Base-by-base conservation (phyloP, 2,888 invertebrate species). In the Litoditis marina region DNA sequence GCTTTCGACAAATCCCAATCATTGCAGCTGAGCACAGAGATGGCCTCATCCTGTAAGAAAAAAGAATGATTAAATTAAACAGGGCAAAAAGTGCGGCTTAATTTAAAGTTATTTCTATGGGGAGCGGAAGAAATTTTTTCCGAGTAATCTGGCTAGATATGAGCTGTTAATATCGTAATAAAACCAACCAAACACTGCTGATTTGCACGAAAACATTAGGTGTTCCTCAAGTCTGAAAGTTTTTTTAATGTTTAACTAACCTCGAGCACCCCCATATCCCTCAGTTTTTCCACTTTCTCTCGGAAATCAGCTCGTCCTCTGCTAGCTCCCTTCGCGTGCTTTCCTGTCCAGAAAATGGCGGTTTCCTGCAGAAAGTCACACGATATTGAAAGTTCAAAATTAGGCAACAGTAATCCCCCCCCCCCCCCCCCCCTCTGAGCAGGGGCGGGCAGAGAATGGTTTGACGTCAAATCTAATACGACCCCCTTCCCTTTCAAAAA, bases 331-430 rank as follows among this genome's bases (percentile, higher is more conserved):
- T 83, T 91, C 22, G 95, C 98, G 85, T 94, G 96, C 19, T 89
- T 88, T 83, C 90, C 90, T 63, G 95, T 92, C 98, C 98, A 98
- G 86, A 94, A 93, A 82, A 88, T 88, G 31, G 98, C 98, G 28
- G 98, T 99, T 81, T 89, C 86, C 77, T 73, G 60, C 46, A 67
- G 34, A 11, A 34, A 54, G 22, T 31, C 25, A 13, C 19, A 25
- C 44, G n/a, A 13, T 39, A 11, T 13, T n/a, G 11, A 39, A 13
- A 11, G 11, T 39, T 44, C 44, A 8, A 44, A 25, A 3, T 22
- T 44, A 44, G 19, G 39, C 39, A 13, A 39, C n/a, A n/a, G n/a
- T n/a, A n/a, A n/a, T n/a, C n/a, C n/a, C n/a, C n/a, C n/a, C n/a
- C n/a, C n/a, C n/a, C n/a, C n/a, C n/a, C n/a, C n/a, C n/a, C n/a